Evolutionary conservation across 2,888 invertebrate genomes (phyloP).

Genomic region (Phlogophora meticulosa): DNA sequence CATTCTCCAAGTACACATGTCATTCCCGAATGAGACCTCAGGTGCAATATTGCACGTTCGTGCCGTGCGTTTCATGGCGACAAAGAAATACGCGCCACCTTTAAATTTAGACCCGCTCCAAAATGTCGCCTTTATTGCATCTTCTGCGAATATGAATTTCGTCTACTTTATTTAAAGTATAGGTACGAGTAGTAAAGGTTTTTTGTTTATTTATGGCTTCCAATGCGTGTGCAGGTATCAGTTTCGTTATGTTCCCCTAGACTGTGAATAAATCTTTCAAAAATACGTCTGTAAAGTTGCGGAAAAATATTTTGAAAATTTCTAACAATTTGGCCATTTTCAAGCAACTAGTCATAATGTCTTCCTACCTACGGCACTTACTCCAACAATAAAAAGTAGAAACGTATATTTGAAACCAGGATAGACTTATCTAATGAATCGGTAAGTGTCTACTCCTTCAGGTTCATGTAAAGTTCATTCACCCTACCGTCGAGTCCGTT

Average conservation of each 20-base stretch:
- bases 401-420: not conserved
- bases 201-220: slow-evolving; percentile 49
- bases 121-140: slow-evolving; percentile 53
- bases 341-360: not conserved
- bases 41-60: slow-evolving; percentile 79
- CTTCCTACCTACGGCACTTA: not conserved
- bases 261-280: slow-evolving; percentile 39
- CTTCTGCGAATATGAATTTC: slow-evolving; percentile 36
- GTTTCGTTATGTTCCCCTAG: slow-evolving; percentile 34
- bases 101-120: slow-evolving; percentile 49
- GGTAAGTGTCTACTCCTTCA: slow-evolving; percentile 1
- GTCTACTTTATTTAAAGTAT: slow-evolving; percentile 32
- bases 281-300: slow-evolving; percentile 1
- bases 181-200: slow-evolving; percentile 19
- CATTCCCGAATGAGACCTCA: slow-evolving; percentile 69
- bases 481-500: slow-evolving; percentile 9
- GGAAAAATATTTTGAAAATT: slow-evolving; percentile 7
- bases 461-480: slow-evolving; percentile 28
- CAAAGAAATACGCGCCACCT: slow-evolving; percentile 60
- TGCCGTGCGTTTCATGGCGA: slow-evolving; percentile 62
- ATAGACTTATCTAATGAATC: not conserved
- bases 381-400: not conserved
- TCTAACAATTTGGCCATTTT: slow-evolving; percentile 13
- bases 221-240: slow-evolving; percentile 28
- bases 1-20: slow-evolving; percentile 33